These are phyloP conservation scores for Schrankia costaestrigalis DNA, from an alignment of 2,888 invertebrate species.

Conservation along the genomic window DNA sequence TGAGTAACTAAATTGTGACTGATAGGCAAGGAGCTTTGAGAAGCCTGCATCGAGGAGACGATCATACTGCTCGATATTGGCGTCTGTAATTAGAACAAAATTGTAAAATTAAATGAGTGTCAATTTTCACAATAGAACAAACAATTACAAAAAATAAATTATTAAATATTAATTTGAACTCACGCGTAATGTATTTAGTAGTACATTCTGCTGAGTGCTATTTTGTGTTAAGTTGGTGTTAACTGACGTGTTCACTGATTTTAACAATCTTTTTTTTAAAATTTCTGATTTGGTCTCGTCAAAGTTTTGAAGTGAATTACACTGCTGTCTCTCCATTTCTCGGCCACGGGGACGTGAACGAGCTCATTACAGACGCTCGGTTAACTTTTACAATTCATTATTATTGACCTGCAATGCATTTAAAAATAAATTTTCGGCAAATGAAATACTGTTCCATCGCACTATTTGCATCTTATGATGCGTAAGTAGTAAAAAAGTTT, in stretches of 20 bases:
- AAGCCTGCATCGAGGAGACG: slow-evolving; percentile 71
- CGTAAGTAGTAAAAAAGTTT: slow-evolving; percentile 34
- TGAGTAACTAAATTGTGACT: slow-evolving; percentile 70
- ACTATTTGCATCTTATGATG: slow-evolving; percentile 34
- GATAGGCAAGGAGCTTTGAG: slow-evolving; percentile 70
- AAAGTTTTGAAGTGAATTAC: slow-evolving; percentile 79
- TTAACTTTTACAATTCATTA: slow-evolving; percentile 65
- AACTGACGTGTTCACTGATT: slow-evolving; percentile 56
- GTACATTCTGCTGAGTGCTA: slow-evolving; percentile 67
- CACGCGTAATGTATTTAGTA: slow-evolving; percentile 72
- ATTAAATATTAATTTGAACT: slow-evolving; percentile 44
- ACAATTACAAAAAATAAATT: slow-evolving; percentile 20
- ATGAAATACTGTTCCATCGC: slow-evolving; percentile 51
- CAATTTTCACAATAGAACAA: slow-evolving; percentile 27
- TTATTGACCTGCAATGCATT: slow-evolving; percentile 66
- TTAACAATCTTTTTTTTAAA: slow-evolving; percentile 76
- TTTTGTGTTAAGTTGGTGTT: slow-evolving; percentile 55
- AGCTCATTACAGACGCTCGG: slow-evolving; percentile 65
- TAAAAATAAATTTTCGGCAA: slow-evolving; percentile 69
- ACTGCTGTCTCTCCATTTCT: slow-evolving; percentile 77
- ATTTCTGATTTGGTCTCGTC: slow-evolving; percentile 74
- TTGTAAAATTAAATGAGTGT: slow-evolving; percentile 49
- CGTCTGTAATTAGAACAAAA: slow-evolving; percentile 64
- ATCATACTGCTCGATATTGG: slow-evolving; percentile 77
- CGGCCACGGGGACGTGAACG: slow-evolving; percentile 51